Evolutionary conservation across 2,113 vertebrate genomes (phyloP).

Genomic region (Desmodus rotundus): DNA sequence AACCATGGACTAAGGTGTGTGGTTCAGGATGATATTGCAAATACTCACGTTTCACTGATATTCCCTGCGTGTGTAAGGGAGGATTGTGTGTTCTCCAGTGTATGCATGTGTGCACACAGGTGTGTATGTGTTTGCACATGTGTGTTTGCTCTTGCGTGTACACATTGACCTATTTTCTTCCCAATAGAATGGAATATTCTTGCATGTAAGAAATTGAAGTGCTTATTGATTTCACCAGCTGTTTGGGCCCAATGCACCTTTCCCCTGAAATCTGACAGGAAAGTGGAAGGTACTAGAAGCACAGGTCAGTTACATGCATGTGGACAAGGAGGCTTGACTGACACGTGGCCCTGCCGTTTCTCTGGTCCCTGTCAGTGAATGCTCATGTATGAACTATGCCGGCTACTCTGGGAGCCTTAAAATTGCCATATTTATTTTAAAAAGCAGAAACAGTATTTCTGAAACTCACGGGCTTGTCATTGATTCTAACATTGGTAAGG

Average conservation of each 20-base stretch:
- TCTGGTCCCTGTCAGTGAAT: not conserved
- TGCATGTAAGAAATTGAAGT: not conserved
- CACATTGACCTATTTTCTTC: not conserved
- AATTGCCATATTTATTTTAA: not conserved
- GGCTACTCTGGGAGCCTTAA: not conserved
- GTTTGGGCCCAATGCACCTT: not conserved
- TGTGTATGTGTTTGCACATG: not conserved
- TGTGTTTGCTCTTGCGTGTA: too few relatives aligned
- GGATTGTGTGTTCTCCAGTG: not conserved
- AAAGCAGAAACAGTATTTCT: not conserved
- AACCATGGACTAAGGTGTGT: too few relatives aligned
- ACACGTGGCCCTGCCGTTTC: accelerated
- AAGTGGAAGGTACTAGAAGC: not conserved
- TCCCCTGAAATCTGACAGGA: not conserved
- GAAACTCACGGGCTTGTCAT: not conserved
- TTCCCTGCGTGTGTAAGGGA: not conserved
- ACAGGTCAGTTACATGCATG: accelerated
- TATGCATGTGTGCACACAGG: not conserved
- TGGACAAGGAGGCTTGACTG: not conserved
- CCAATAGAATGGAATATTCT: not conserved
- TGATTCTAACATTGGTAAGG: not conserved
- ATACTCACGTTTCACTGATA: not conserved
- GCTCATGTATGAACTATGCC: not conserved
- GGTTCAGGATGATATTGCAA: not conserved
- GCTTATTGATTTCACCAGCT: not conserved